These are phyloP conservation scores for Azemiops feae DNA, from an alignment of 2,113 vertebrate species.

Conservation along the genomic window DNA sequence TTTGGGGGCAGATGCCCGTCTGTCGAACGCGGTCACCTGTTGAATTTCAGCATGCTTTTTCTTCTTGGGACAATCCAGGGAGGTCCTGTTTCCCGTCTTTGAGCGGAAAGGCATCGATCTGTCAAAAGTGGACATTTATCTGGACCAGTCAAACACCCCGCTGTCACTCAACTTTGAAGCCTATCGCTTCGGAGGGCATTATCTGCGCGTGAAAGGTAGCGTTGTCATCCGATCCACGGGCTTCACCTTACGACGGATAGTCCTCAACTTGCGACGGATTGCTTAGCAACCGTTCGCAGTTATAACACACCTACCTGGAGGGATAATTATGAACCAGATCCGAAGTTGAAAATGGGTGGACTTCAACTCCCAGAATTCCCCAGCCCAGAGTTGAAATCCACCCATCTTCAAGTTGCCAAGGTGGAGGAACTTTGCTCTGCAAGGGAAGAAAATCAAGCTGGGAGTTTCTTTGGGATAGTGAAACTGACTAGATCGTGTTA, in stretches of 20 bases:
- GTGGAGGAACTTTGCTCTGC: background rate
- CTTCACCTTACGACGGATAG: background rate
- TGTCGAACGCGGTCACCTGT: too few species aligned
- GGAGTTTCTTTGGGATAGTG: background rate
- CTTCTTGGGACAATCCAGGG: constrained; percentile 65
- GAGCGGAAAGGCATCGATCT: constrained; percentile 87
- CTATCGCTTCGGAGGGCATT: constrained; percentile 90
- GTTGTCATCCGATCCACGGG: fast-evolving
- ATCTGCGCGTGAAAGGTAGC: constrained; percentile 94
- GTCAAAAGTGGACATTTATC: constrained; percentile 84
- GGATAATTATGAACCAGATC: too few species aligned
- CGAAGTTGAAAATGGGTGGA: background rate
- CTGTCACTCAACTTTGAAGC: constrained; percentile 92
- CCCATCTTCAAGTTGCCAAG: background rate
- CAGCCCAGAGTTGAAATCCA: background rate
- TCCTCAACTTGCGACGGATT: too few species aligned
- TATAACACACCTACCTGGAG: too few species aligned
- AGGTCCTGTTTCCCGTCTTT: constrained; percentile 88
- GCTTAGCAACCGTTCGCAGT: too few species aligned
- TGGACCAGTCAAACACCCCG: constrained; percentile 95
- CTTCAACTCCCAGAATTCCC: background rate
- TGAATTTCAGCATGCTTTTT: fast-evolving
- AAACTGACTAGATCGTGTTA: background rate
- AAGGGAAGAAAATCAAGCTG: background rate
- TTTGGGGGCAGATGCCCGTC: background rate